These are phyloP conservation scores for Vespertilio murinus DNA, from an alignment of 2,797 vertebrate genomes.

Conservation along the genomic window DNA sequence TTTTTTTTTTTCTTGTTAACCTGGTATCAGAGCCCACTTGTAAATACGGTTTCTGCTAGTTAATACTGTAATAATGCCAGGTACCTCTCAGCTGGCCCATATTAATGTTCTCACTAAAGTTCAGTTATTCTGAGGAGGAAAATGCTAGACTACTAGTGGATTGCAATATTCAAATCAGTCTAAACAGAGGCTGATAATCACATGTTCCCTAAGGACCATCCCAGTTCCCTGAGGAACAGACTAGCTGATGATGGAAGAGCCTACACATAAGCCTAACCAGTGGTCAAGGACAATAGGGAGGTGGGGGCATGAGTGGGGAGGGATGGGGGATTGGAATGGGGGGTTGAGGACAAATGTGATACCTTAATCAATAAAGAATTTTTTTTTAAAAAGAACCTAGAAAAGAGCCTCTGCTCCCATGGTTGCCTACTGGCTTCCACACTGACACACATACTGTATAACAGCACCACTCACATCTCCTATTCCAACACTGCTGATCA, in stretches of 20 bases:
- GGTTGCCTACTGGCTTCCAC: background rate
- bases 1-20: background rate
- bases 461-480: background rate
- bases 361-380: too few relatives aligned
- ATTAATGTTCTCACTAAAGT: background rate
- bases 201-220: slow-evolving; percentile 27
- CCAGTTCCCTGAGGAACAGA: background rate
- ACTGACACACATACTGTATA: background rate
- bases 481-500: background rate
- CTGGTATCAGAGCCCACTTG: background rate
- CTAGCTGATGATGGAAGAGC: rapidly evolving
- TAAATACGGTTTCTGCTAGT: background rate
- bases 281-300: too few relatives aligned
- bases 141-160: background rate
- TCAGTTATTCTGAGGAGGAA: background rate
- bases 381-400: background rate
- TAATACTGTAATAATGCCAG: background rate
- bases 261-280: too few relatives aligned
- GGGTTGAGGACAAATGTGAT: too few relatives aligned
- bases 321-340: too few relatives aligned
- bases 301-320: too few relatives aligned
- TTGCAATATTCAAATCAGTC: background rate
- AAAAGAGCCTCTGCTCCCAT: background rate
- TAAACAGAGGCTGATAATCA: slow-evolving; percentile 42
- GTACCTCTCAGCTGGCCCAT: background rate